A percentile compares a stretch with the other conserved stretches of the same genome.
Conservation (phyloP, 2,113 vertebrate species). For the Pluvialis apricaria region DNA sequence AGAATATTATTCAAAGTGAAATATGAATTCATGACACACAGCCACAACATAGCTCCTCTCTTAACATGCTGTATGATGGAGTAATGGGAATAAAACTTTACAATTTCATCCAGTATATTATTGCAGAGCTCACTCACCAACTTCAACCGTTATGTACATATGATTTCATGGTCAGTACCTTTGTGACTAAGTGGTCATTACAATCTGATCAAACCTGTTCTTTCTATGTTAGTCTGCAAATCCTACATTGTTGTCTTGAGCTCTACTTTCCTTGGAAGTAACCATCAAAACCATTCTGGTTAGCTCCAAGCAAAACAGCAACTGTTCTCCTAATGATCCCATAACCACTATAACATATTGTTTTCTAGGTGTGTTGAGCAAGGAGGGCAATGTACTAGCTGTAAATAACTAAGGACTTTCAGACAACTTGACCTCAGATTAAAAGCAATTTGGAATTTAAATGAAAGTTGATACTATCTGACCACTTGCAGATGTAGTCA, state of each 20-base stretch:
- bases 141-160: fast-evolving
- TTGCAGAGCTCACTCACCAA: neutral
- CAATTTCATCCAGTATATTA: neutral
- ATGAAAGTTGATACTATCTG: neutral
- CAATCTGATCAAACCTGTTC: neutral
- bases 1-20: neutral
- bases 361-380: neutral
- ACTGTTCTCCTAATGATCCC: neutral
- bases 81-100: neutral
- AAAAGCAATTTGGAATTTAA: no score
- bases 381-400: neutral
- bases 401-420: neutral
- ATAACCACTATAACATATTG: neutral
- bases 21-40: neutral
- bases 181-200: neutral
- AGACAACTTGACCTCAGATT: neutral
- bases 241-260: neutral
- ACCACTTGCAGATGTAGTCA: neutral
- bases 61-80: no score
- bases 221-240: neutral
- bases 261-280: neutral
- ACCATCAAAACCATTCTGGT: neutral
- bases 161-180: neutral
- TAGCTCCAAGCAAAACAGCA: neutral
- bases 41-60: neutral